These are phyloP conservation scores for Fregata magnificens DNA, from an alignment of 2,113 vertebrate genomes.

Conservation along the genomic window DNA sequence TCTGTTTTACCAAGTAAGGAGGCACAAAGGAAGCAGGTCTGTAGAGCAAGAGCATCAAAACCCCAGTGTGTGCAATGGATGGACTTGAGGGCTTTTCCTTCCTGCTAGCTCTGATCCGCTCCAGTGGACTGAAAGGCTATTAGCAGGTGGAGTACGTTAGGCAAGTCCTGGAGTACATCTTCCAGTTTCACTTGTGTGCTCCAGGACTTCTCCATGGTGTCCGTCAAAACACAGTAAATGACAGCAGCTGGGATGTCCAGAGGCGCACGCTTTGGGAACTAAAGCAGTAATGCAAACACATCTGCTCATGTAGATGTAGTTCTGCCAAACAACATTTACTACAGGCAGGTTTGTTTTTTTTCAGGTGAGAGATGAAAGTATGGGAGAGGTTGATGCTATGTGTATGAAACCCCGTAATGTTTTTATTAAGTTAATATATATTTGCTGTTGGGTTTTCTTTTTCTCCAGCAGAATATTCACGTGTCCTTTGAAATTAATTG, in stretches of 20 bases:
- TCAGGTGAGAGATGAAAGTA: not conserved
- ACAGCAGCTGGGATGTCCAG: not conserved
- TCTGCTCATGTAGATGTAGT: not conserved
- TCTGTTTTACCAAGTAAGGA: not conserved
- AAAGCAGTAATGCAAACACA: not conserved
- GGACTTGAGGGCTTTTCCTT: not conserved
- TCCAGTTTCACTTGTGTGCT: not conserved
- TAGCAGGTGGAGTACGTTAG: not conserved
- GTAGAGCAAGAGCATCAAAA: not conserved
- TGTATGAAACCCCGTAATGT: not conserved
- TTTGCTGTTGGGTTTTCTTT: not conserved
- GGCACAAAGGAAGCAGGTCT: not conserved
- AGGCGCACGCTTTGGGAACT: accelerated
- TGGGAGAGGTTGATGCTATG: not conserved
- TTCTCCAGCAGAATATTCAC: not conserved
- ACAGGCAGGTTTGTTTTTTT: not conserved
- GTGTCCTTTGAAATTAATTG: not conserved
- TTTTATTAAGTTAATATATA: not conserved
- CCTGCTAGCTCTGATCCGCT: not conserved
- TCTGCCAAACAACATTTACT: not conserved
- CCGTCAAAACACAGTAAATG: not conserved
- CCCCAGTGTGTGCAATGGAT: not conserved
- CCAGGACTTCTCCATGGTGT: not conserved
- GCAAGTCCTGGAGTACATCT: not conserved
- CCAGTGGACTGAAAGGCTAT: not conserved